Conservation (phyloP, 2,113 vertebrate species). For the Miniopterus natalensis region DNA sequence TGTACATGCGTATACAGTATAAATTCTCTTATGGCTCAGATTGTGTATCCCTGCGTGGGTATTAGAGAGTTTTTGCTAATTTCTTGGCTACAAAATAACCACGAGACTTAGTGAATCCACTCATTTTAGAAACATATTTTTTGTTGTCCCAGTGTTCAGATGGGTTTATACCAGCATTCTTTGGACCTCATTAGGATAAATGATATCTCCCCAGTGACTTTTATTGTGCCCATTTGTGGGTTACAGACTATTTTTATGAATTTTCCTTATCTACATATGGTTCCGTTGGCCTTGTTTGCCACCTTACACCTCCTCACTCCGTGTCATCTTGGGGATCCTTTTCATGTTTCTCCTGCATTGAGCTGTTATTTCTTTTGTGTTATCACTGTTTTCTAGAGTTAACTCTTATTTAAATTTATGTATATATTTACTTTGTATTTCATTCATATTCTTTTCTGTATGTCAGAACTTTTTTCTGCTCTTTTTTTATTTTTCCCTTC, state of each 20-base stretch:
- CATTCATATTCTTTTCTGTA: background rate
- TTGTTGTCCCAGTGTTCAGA: background rate
- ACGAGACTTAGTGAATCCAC: background rate
- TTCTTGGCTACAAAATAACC: background rate
- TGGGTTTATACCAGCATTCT: background rate
- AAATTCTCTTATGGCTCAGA: background rate
- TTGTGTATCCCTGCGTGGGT: background rate
- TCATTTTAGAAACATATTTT: background rate
- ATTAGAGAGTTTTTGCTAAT: background rate
- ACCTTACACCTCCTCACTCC: background rate
- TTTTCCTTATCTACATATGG: background rate
- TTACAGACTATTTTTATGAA: background rate
- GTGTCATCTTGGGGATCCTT: background rate
- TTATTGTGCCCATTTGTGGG: background rate
- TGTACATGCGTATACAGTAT: background rate
- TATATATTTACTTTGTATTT: constrained; percentile 17
- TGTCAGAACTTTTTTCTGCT: background rate
- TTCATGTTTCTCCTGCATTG: background rate
- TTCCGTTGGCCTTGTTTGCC: background rate
- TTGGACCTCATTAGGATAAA: background rate
- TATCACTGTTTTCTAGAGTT: constrained; percentile 34
- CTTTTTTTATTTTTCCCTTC: constrained; percentile 32
- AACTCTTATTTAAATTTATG: constrained; percentile 54
- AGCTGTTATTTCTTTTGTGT: background rate
- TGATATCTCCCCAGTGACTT: background rate